Evolutionary conservation across 2,888 invertebrate genomes (phyloP).

Genomic region (Drosophila monieri): DNA sequence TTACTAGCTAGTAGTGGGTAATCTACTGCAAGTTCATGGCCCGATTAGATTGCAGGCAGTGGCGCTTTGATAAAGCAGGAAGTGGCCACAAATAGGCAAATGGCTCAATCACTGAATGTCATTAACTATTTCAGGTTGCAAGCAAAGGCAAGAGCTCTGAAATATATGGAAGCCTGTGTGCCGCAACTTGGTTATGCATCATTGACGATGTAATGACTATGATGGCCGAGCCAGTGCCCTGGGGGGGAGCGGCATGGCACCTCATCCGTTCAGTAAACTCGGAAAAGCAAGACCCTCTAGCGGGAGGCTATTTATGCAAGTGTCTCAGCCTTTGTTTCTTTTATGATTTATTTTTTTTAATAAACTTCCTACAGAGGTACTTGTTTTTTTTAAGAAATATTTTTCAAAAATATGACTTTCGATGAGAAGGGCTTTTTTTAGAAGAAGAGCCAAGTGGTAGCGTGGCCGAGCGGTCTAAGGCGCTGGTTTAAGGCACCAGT

Average conservation of each 20-base stretch:
- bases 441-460: conserved; percentile 57
- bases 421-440: conserved; percentile 11
- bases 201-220: conserved; percentile 32
- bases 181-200: conserved; percentile 49
- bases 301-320: conserved; percentile 9
- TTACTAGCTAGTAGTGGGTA: no score
- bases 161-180: conserved; percentile 33
- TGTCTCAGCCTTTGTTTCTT: conserved; percentile 3
- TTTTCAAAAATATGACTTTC: not conserved
- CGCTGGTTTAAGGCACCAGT: conserved; percentile 83
- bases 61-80: conserved; percentile 33
- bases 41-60: conserved; percentile 60
- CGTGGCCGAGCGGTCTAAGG: conserved; percentile 83
- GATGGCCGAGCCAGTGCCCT: not conserved
- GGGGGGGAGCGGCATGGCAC: conserved; percentile 27
- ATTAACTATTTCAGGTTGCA: conserved; percentile 32
- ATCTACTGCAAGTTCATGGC: conserved; percentile 33
- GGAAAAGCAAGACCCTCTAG: conserved; percentile 8
- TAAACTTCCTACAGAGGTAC: conserved; percentile 25
- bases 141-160: conserved; percentile 30
- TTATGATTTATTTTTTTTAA: conserved; percentile 4
- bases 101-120: conserved; percentile 15
- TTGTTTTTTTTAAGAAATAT: conserved; percentile 13
- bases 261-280: conserved; percentile 2
- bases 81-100: conserved; percentile 11